These are phyloP conservation scores for Chrysogorgia sp. DNA, from an alignment of 92 coral and sea anemone species.

Conservation along the genomic window DNA sequence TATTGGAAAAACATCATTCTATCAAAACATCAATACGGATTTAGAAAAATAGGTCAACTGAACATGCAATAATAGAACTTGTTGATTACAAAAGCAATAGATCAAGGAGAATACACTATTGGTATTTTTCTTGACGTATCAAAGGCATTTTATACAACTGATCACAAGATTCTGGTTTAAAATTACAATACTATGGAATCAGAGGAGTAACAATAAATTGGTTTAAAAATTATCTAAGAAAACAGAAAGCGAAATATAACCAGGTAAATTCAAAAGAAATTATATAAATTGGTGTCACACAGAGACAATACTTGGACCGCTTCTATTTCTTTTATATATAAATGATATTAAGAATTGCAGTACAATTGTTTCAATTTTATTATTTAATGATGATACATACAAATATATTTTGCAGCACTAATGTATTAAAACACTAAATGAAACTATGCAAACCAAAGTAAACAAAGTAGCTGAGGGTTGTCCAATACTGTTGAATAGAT, in stretches of 20 bases:
- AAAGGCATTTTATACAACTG: too few relatives aligned
- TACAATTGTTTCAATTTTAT: constrained; percentile 11
- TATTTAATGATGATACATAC: constrained; percentile 32
- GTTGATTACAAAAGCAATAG: constrained; percentile 10
- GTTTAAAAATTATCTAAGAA: background rate
- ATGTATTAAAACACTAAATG: constrained; percentile 8
- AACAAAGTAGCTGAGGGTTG: background rate
- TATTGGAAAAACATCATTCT: constrained; percentile 26
- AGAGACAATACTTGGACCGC: constrained; percentile 39
- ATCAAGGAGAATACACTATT: constrained; percentile 2
- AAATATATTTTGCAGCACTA: background rate
- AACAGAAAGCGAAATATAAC: too few relatives aligned
- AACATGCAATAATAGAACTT: constrained; percentile 3
- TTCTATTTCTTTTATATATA: too few relatives aligned
- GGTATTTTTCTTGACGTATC: constrained; percentile 45
- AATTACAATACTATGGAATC: too few relatives aligned
- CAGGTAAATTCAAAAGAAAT: constrained; percentile 14
- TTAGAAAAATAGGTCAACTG: constrained; percentile 19
- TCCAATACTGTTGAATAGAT: too few relatives aligned
- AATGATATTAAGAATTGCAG: too few relatives aligned
- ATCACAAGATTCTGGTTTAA: too few relatives aligned
- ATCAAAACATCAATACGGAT: constrained; percentile 23
- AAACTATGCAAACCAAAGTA: constrained; percentile 3
- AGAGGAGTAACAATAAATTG: background rate
- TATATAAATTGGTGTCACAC: constrained; percentile 26